Evolutionary conservation across 2,113 vertebrate genomes (phyloP).

Genomic region (Dromaius novaehollandiae): DNA sequence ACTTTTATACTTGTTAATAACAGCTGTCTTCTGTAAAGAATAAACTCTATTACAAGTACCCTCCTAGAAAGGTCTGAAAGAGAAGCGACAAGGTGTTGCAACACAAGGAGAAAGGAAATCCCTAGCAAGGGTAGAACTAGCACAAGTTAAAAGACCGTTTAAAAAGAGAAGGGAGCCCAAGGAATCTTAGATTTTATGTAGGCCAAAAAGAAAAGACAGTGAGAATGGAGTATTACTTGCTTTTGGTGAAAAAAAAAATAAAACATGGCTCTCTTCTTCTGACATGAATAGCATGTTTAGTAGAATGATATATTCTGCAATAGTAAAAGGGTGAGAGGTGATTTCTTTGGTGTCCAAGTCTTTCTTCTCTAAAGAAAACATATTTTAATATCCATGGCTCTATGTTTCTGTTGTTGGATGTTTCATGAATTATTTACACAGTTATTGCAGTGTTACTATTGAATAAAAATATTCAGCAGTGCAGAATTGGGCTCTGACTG

Average conservation of each 20-base stretch:
- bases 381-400: background rate
- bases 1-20: background rate
- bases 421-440: background rate
- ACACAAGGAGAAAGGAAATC: background rate
- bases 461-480: background rate
- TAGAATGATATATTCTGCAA: background rate
- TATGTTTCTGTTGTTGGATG: background rate
- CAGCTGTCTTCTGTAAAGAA: background rate
- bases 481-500: background rate
- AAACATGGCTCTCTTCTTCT: rapidly evolving
- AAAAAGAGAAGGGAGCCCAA: background rate
- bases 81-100: background rate
- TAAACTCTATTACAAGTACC: background rate
- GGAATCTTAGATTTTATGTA: background rate
- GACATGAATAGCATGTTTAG: background rate
- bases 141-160: background rate
- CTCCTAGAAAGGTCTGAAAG: background rate
- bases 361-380: background rate
- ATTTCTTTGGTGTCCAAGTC: background rate
- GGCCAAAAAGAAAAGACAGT: background rate
- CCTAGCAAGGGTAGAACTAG: background rate
- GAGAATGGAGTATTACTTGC: background rate
- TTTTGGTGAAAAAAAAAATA: background rate
- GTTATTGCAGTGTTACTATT: background rate
- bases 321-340: background rate